Evolutionary conservation across 1,140 invertebrate species (phyloP), one percentile per base, ranked within the genome.

Genomic region (Rhynchophorus ferrugineus): DNA sequence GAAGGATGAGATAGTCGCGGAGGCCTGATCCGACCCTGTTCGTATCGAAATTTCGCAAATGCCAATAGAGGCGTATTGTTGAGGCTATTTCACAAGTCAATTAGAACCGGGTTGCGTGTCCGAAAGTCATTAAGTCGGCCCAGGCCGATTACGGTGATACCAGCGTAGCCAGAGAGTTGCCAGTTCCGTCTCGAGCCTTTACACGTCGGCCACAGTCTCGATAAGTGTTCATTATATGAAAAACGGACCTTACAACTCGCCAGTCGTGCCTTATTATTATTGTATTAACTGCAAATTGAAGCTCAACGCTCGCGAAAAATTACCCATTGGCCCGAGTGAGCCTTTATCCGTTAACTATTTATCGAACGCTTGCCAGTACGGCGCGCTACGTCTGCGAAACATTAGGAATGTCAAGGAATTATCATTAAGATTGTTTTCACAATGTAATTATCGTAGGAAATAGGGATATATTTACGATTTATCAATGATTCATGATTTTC

Each of bases 11-110:
- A n/a, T n/a, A n/a, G n/a, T n/a, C n/a, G n/a, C n/a, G n/a, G n/a
- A n/a, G n/a, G 52, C 51, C 45, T 49, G 50, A 43, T 54, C 49
- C 51, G 49, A 42, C 42, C 11, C 24, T 29, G 24, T n/a, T n/a
- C n/a, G n/a, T n/a, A n/a, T n/a, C n/a, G n/a, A n/a, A n/a, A n/a
- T n/a, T n/a, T 5, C 24, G 24, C 46, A 53, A 37, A 46, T 37
- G 44, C 34, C 36, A 39, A 52, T 52, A 45, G 50, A 51, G 50
- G 16, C 44, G 49, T 59, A 38, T 54, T 54, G 48, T 56, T 57
- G 59, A 29, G 11, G 59, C 58, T 56, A 61, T 63, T 64, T 64
- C 64, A 64, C 64, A 59, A 64, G 62, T 64, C 64, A 66, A 66
- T 66, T 66, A 64, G 62, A n/a, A 47, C 43, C 45, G 52, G 22